Conservation (phyloP, 2,888 invertebrate genomes). For the Stegophylla sp. region DNA sequence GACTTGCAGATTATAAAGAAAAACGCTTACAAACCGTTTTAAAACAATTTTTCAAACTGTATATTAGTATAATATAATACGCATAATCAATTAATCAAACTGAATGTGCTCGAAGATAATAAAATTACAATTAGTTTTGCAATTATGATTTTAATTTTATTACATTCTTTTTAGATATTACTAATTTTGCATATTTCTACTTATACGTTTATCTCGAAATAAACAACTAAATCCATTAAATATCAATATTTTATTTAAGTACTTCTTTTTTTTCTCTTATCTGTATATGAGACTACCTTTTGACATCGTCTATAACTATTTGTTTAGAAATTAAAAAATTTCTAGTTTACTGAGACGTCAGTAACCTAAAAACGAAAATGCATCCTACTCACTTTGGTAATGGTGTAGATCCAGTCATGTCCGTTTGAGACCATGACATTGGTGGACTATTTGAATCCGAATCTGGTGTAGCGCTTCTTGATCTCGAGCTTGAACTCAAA, state of each 20-base stretch:
- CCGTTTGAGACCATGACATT: slow-evolving; percentile 63
- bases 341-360: background rate
- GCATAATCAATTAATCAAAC: slow-evolving; percentile 14
- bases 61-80: slow-evolving; percentile 1
- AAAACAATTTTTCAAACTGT: background rate
- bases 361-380: slow-evolving; percentile 28
- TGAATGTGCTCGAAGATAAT: background rate
- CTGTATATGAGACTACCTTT: too few relatives aligned
- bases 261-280: background rate
- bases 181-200: slow-evolving; percentile 18
- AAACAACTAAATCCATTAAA: background rate
- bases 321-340: slow-evolving; percentile 8
- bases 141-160: slow-evolving; percentile 20
- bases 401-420: slow-evolving; percentile 26
- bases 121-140: slow-evolving; percentile 8
- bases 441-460: slow-evolving; percentile 77
- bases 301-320: background rate
- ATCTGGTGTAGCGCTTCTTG: slow-evolving; percentile 87
- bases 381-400: slow-evolving; percentile 49
- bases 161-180: slow-evolving; percentile 9
- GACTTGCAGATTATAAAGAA: background rate
- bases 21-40: slow-evolving; percentile 25
- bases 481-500: slow-evolving; percentile 82
- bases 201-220: background rate
- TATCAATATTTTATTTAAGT: background rate